A percentile compares a stretch with the other conserved stretches of the same genome.
Conservation (phyloP, 2,113 vertebrate species). For the Strigops habroptila region DNA sequence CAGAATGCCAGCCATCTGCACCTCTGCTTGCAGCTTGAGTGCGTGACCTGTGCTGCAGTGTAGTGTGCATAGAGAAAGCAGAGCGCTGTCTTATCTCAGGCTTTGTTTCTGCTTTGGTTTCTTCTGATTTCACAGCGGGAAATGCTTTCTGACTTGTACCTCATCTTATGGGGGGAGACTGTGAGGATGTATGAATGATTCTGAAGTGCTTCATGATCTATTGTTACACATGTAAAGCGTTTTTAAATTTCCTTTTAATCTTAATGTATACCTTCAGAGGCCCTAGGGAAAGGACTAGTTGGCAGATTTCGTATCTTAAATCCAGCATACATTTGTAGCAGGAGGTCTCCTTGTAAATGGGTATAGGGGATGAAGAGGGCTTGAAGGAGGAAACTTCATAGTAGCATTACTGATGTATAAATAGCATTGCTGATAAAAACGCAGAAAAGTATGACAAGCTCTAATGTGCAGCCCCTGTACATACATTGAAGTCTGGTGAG, state of each 20-base stretch:
- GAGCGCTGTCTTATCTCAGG: neutral
- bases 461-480: neutral
- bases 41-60: neutral
- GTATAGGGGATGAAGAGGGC: neutral
- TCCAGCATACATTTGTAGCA: neutral
- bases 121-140: neutral
- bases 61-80: neutral
- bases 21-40: neutral
- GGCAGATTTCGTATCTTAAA: neutral
- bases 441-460: neutral
- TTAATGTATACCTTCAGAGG: neutral
- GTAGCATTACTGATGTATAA: neutral
- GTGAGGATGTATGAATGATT: neutral
- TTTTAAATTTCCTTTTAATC: neutral
- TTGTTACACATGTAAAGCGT: neutral
- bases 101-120: neutral
- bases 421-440: neutral
- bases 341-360: neutral
- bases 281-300: neutral
- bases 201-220: neutral
- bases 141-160: neutral
- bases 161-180: neutral
- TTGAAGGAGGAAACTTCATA: neutral
- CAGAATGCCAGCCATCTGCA: neutral
- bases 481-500: neutral